A percentile compares a stretch with the other conserved stretches of the same genome.
These are phyloP conservation scores for human (Homo sapiens) DNA, from an alignment of 2,113 vertebrate genomes.

Conservation along the genomic window DNA sequence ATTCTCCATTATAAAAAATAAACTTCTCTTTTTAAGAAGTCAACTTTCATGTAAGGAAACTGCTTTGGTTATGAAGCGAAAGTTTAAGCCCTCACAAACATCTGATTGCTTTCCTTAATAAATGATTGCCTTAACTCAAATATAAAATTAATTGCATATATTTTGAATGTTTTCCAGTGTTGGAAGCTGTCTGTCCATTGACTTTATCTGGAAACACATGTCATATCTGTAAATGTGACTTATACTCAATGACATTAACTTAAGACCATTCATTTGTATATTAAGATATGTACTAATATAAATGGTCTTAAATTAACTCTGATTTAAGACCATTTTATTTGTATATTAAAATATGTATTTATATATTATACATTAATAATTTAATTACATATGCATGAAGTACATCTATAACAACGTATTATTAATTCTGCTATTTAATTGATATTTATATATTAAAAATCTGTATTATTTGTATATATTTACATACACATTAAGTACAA, in stretches of 20 bases:
- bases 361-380: not conserved
- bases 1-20: slow-evolving; percentile 1
- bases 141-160: not conserved
- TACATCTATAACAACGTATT: not conserved
- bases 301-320: too few species aligned
- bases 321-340: not conserved
- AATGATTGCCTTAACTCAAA: not conserved
- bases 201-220: not conserved
- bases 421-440: too few species aligned
- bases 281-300: not conserved
- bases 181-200: slow-evolving; percentile 10
- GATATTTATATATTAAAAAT: too few species aligned
- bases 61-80: not conserved
- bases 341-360: not conserved
- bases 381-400: not conserved
- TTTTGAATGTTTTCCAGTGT: slow-evolving; percentile 40
- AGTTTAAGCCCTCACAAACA: not conserved
- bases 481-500: not conserved
- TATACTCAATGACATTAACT: not conserved
- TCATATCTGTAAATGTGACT: not conserved
- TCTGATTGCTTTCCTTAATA: not conserved
- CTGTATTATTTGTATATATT: too few species aligned
- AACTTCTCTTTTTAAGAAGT: not conserved
- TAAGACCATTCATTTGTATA: not conserved
- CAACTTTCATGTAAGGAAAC: not conserved